These are phyloP conservation scores for Brenthis hecate DNA, from an alignment of 2,888 invertebrate species.

Conservation along the genomic window DNA sequence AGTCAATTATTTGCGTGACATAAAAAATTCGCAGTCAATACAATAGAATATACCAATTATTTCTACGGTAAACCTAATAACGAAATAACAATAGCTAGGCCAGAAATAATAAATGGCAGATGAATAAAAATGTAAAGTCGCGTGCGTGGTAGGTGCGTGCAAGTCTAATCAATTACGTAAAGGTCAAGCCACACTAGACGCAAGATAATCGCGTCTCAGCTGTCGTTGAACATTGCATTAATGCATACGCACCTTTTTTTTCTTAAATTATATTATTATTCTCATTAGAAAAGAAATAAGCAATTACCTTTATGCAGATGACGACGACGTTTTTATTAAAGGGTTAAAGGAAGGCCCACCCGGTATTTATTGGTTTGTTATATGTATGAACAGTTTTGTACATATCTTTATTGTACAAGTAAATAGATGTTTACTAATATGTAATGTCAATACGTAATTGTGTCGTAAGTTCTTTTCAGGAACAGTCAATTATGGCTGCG, in stretches of 20 bases:
- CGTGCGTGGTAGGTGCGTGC: constrained; percentile 74
- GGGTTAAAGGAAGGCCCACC: constrained; percentile 26
- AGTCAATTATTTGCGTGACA: constrained; percentile 26
- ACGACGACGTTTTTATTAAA: constrained; percentile 29
- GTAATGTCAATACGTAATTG: no score
- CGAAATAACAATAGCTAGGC: constrained; percentile 14
- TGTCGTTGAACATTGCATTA: constrained; percentile 59
- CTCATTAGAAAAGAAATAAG: constrained; percentile 43
- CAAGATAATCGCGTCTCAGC: constrained; percentile 76
- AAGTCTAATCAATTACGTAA: constrained; percentile 79
- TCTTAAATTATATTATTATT: constrained; percentile 34
- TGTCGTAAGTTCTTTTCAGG: no score
- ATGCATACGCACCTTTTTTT: constrained; percentile 34
- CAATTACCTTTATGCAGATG: constrained; percentile 30
- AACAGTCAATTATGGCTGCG: no score
- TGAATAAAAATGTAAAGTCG: constrained; percentile 48
- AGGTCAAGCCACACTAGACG: constrained; percentile 72
- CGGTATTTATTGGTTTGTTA: constrained; percentile 41
- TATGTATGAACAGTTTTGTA: not conserved
- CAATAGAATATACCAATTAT: constrained; percentile 36
- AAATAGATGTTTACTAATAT: not conserved
- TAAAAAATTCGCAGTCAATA: constrained; percentile 25
- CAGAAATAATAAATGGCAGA: constrained; percentile 37
- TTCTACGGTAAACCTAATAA: constrained; percentile 23
- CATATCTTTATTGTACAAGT: not conserved